phyloP scores from a whole-genome alignment of 1,140 invertebrate genomes.

The Nephila pilipes region DNA sequence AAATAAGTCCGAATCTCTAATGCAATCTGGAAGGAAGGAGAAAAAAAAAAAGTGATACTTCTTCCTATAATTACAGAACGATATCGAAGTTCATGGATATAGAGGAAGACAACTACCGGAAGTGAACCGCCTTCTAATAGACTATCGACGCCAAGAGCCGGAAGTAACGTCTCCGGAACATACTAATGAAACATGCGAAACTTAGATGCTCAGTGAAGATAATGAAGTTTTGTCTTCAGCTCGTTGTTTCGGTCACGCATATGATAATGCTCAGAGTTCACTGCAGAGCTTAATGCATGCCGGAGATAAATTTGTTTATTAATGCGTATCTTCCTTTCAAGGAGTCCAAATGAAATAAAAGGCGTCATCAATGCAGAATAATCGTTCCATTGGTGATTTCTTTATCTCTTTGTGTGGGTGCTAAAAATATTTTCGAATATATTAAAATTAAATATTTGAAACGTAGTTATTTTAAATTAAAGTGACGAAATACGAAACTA shows the following conservation, averaged over 20 bases:
- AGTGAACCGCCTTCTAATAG: constrained; percentile 29
- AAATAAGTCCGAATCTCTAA: too few relatives aligned
- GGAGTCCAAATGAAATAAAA: neutral
- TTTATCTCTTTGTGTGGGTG: too few relatives aligned
- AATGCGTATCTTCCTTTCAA: neutral
- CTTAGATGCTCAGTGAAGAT: neutral
- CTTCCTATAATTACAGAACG: neutral
- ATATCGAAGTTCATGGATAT: neutral
- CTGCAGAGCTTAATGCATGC: neutral
- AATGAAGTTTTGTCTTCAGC: neutral
- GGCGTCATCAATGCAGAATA: too few relatives aligned
- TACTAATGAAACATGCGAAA: neutral
- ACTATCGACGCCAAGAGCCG: constrained; percentile 2
- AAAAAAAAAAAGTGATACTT: neutral
- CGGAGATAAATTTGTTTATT: neutral
- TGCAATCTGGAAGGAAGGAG: too few relatives aligned
- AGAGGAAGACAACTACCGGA: neutral
- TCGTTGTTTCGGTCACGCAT: too few relatives aligned
- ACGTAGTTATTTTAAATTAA: too few relatives aligned
- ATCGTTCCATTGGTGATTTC: too few relatives aligned
- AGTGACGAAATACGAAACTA: too few relatives aligned
- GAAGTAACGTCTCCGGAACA: constrained; percentile 21
- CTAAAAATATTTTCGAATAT: too few relatives aligned
- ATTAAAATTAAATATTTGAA: too few relatives aligned
- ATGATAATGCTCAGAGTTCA: neutral